Evolutionary conservation across 2,888 invertebrate genomes (phyloP).

Genomic region (Noctuana brunneofusca): DNA sequence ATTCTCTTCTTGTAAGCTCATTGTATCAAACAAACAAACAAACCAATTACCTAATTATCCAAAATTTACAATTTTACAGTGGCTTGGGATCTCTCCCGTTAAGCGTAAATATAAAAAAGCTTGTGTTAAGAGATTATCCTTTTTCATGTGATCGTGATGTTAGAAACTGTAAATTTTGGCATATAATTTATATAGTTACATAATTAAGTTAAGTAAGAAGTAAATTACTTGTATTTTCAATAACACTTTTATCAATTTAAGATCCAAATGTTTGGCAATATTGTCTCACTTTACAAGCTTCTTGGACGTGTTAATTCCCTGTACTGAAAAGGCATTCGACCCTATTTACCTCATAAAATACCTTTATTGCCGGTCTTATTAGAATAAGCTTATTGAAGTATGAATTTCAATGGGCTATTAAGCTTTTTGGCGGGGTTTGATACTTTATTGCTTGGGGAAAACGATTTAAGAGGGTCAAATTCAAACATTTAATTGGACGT

Average conservation of each 20-base stretch:
- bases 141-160: too few relatives aligned
- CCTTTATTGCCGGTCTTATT: slow-evolving; percentile 24
- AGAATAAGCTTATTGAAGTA: slow-evolving; percentile 25
- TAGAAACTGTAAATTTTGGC: too few relatives aligned
- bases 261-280: slow-evolving; percentile 18
- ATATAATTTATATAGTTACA: neutral
- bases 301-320: slow-evolving; percentile 1
- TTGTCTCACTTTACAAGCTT: slow-evolving; percentile 6
- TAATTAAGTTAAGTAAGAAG: too few relatives aligned
- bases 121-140: too few relatives aligned
- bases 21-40: too few relatives aligned
- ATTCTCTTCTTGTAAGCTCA: too few relatives aligned
- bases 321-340: slow-evolving; percentile 5
- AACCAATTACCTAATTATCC: too few relatives aligned
- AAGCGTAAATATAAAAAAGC: too few relatives aligned
- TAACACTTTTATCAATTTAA: slow-evolving; percentile 17
- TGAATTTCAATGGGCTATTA: slow-evolving; percentile 28
- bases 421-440: slow-evolving; percentile 7
- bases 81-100: too few relatives aligned
- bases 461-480: slow-evolving; percentile 3
- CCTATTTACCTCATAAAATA: slow-evolving; percentile 15
- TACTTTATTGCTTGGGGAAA: slow-evolving; percentile 13
- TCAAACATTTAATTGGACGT: neutral
- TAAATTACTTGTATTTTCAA: slow-evolving; percentile 10
- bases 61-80: too few relatives aligned